These are phyloP conservation scores for Fulica atra DNA, from an alignment of 2,113 vertebrate genomes.

Conservation along the genomic window DNA sequence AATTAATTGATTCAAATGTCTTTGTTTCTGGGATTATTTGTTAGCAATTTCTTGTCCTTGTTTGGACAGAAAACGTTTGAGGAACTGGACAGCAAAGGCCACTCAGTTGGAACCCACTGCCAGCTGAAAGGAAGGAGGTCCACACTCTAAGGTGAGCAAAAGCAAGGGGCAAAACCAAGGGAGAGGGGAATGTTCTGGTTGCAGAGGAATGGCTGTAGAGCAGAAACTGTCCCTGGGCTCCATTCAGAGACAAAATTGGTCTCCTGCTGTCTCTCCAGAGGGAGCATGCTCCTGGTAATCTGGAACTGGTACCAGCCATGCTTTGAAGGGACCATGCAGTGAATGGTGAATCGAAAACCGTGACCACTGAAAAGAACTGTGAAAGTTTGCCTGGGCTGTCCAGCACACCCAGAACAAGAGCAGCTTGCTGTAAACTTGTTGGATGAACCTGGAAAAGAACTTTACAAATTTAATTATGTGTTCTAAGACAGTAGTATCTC, in stretches of 20 bases:
- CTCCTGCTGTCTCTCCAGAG: background rate
- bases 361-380: background rate
- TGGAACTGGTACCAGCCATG: background rate
- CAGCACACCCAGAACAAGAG: background rate
- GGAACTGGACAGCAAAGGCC: background rate
- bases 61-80: background rate
- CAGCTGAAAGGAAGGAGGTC: background rate
- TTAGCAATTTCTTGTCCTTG: background rate
- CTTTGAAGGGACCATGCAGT: background rate
- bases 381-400: background rate
- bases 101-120: fast-evolving
- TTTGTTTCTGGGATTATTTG: background rate
- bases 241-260: background rate
- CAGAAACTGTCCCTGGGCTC: background rate
- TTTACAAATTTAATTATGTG: background rate
- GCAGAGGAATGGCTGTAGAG: background rate
- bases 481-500: background rate
- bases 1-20: background rate
- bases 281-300: background rate
- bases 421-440: background rate
- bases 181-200: background rate
- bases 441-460: background rate
- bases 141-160: background rate
- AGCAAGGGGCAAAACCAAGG: fast-evolving
- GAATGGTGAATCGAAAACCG: fast-evolving